These are phyloP conservation scores for Drosophila mettleri DNA, from an alignment of 2,888 invertebrate species.

Conservation along the genomic window DNA sequence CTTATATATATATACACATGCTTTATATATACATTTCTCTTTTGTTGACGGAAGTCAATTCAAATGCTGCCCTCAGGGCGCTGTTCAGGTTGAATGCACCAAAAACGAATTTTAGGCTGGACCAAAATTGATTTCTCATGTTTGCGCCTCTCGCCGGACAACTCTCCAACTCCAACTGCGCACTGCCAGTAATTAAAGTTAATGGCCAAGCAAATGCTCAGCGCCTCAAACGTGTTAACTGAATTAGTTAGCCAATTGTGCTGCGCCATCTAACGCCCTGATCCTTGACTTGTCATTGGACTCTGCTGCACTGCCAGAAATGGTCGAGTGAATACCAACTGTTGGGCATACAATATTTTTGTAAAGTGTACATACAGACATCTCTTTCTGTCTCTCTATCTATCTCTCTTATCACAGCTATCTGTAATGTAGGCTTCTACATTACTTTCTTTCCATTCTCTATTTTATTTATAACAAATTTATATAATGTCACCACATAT, in stretches of 20 bases:
- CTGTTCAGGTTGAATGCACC: constrained; percentile 56
- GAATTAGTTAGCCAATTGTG: constrained; percentile 22
- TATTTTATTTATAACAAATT: too few species aligned
- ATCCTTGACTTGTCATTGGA: constrained; percentile 1
- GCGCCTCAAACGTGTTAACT: constrained; percentile 18
- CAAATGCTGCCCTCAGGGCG: constrained; percentile 60
- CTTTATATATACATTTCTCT: not conserved
- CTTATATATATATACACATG: not conserved
- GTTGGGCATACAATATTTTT: too few species aligned
- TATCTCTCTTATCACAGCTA: too few species aligned
- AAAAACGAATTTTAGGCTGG: constrained; percentile 26
- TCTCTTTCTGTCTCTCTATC: too few species aligned
- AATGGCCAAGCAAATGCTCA: constrained; percentile 55
- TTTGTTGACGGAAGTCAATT: constrained; percentile 75
- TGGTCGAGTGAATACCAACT: rapidly evolving
- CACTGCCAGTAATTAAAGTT: constrained; percentile 67
- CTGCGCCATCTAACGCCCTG: constrained; percentile 61
- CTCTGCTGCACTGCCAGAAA: constrained; percentile 18
- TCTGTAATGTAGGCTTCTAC: not conserved
- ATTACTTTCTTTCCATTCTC: not conserved
- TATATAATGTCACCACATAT: too few species aligned
- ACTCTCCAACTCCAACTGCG: too few species aligned
- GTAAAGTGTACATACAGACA: not conserved
- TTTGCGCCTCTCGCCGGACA: constrained; percentile 48
- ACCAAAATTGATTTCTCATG: constrained; percentile 77